Conservation (phyloP, 1,140 invertebrate species). For the Steinernema feltiae region DNA sequence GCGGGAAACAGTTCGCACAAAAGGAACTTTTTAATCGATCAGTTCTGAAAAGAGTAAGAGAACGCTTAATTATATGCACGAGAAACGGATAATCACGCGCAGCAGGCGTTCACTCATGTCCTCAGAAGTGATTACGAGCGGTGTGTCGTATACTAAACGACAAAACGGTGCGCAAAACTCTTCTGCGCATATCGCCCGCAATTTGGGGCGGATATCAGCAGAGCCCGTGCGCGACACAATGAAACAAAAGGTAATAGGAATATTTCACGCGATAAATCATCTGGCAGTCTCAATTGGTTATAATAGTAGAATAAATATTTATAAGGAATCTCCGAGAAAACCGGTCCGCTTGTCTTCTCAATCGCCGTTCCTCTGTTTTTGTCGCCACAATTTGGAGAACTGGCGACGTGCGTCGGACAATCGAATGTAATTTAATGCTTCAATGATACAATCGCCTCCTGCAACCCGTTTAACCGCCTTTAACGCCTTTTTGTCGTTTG, state of each 20-base stretch:
- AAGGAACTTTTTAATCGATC: neutral
- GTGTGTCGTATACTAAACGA: slow-evolving; percentile 3
- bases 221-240: neutral
- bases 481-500: too few relatives aligned
- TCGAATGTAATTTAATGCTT: neutral
- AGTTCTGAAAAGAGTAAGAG: neutral
- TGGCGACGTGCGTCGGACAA: neutral
- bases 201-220: slow-evolving; percentile 13
- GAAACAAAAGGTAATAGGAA: slow-evolving; percentile 7
- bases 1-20: neutral
- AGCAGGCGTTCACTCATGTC: neutral
- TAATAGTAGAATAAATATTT: slow-evolving; percentile 12
- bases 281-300: neutral
- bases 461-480: neutral
- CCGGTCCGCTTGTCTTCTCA: neutral
- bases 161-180: neutral
- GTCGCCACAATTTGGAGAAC: neutral
- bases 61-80: slow-evolving; percentile 11
- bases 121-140: neutral
- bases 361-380: neutral
- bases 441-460: neutral
- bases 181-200: neutral
- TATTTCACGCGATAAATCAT: slow-evolving; percentile 14
- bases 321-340: neutral
- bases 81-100: neutral